Conservation (phyloP, 1,140 invertebrate genomes). For the Pachypeltis micranthus region DNA sequence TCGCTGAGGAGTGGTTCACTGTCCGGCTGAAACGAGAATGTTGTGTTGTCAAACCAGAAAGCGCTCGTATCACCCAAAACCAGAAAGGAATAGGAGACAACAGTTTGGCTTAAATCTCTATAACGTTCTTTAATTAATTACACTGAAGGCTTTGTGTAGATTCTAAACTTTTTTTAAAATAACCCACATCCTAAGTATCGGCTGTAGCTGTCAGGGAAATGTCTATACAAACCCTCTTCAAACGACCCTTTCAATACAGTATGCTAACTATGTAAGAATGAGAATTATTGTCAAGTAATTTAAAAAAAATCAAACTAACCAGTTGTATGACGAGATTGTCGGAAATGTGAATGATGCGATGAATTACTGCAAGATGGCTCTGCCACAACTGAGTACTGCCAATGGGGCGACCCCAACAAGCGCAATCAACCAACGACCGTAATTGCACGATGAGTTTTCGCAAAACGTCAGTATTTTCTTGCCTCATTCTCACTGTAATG, state of each 20-base stretch:
- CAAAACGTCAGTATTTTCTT: constrained; percentile 75
- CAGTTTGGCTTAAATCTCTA: no score
- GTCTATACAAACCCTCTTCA: no score
- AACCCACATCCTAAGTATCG: no score
- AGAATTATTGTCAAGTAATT: not conserved
- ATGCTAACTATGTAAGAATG: no score
- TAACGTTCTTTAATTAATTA: no score
- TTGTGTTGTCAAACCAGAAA: no score
- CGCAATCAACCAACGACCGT: constrained; percentile 51
- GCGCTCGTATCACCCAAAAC: no score
- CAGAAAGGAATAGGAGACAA: no score
- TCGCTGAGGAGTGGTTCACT: constrained; percentile 70
- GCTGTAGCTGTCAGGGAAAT: no score
- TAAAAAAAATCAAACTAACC: constrained; percentile 35
- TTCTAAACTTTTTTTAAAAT: no score
- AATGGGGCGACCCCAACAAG: constrained; percentile 74
- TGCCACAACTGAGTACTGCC: constrained; percentile 82
- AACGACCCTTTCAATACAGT: no score
- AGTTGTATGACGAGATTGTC: constrained; percentile 63
- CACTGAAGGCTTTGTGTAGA: no score
- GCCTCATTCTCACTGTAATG: constrained; percentile 65
- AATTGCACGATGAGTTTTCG: constrained; percentile 64
- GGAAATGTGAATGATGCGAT: constrained; percentile 69
- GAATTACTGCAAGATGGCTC: constrained; percentile 70
- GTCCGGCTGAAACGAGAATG: constrained; percentile 48